Percentiles rank a stretch among this genome's conserved stretches.
Evolutionary conservation across 2,113 vertebrate species (phyloP).

Genomic region (Opisthocomus hoazin): DNA sequence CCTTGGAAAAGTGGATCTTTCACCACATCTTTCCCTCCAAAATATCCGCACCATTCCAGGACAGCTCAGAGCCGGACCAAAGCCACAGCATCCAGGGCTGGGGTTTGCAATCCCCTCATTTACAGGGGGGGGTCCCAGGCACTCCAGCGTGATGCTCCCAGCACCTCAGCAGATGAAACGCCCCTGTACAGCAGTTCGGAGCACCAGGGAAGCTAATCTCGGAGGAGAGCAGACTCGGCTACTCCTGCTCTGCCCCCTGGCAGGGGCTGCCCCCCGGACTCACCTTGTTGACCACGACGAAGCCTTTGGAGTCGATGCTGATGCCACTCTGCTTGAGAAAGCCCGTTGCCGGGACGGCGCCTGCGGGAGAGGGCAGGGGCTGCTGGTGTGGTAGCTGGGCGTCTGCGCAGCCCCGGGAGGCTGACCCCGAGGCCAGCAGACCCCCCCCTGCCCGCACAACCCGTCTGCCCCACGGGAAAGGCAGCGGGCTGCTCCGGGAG

Average conservation of each 20-base stretch:
- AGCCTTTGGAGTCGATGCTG: slow-evolving; percentile 90
- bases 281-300: slow-evolving; percentile 95
- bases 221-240: not conserved
- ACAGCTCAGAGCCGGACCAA: not conserved
- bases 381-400: accelerated
- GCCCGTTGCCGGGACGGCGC: slow-evolving; percentile 85
- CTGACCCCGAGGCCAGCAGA: not conserved
- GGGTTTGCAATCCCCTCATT: not conserved
- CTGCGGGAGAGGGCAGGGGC: slow-evolving; percentile 54
- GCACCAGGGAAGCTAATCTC: not conserved
- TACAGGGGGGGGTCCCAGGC: not conserved
- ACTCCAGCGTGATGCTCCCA: accelerated
- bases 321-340: slow-evolving; percentile 93
- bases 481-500: not conserved
- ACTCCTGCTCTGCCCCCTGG: not conserved
- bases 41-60: not conserved
- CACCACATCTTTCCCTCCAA: not conserved
- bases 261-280: not conserved
- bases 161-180: not conserved
- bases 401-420: not conserved
- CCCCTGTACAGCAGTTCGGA: not conserved
- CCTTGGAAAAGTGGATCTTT: not conserved
- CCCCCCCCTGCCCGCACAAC: not conserved
- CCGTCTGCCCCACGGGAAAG: not conserved
- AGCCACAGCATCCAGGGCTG: not conserved